Evolutionary conservation across 2,888 invertebrate species (phyloP), one percentile per base, ranked within the genome.

Genomic region (Melitaea athalia): DNA sequence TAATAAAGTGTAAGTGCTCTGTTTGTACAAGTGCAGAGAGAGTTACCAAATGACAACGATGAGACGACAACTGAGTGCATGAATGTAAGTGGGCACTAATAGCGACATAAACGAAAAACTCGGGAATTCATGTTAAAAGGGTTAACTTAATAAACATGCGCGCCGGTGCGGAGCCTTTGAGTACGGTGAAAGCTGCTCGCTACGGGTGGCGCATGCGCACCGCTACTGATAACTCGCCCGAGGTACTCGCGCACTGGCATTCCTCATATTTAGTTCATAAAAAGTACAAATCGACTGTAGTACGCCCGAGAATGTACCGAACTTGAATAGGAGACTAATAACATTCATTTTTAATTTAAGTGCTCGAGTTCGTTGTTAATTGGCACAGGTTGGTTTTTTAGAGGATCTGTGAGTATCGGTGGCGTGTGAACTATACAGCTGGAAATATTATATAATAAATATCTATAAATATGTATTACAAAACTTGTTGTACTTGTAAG

Each of bases 131-230:
- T 87, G 86, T 86, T 88, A 85, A 88, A 87, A 87, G 89, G 85
- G 86, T 88, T 90, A 88, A 88, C 82, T 89, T 86, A 86, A 90
- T 89, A 89, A 87, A 88, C 89, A 89, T 88, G 87, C 83, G 81
- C 81, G 57, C 15, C 85, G 85, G 85, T 80, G 83, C 83, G 81
- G 77, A 85, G 81, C 84, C 88, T 90, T 90, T 89, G 88, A 88
- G 83, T 83, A 76, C 80, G 86, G 91, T 87, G 91, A 91, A 91
- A 91, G 90, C 91, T 85, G 85, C 70, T 74, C 75, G 76, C 76
- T 77, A 74, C 78, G 75, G 75, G 78, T 71, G 69, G 81, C 79
- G 81, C 79, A 78, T 78, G 81, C 81, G 76, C 78, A 75, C 77
- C 75, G 74, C 75, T 72, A 76, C 75, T 72, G 73, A 75, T 60